Conservation (phyloP, 2,888 invertebrate genomes). For the Deroplatys truncata region DNA sequence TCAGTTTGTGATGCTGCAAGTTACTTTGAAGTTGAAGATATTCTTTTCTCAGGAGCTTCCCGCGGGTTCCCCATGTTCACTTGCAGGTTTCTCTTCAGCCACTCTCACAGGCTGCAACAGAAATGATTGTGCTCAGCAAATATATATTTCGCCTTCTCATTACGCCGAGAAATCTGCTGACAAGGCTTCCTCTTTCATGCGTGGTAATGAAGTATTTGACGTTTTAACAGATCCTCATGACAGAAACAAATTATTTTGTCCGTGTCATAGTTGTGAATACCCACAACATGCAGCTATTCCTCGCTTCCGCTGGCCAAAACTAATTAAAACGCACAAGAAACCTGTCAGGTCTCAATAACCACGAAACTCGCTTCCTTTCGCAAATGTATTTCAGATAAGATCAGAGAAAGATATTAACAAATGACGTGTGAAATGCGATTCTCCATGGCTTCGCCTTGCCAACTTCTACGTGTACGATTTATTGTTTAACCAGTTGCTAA, state of each 20-base stretch:
- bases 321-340: not conserved
- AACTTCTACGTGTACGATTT: not conserved
- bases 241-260: not conserved
- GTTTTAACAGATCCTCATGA: not conserved
- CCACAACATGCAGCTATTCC: no score
- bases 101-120: no score
- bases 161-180: not conserved
- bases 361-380: not conserved
- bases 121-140: not conserved
- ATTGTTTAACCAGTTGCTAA: not conserved
- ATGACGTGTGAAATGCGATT: not conserved
- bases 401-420: not conserved
- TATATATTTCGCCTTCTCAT: not conserved
- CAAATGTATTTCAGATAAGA: not conserved
- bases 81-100: not conserved
- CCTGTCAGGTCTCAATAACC: not conserved
- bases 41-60: not conserved
- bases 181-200: not conserved
- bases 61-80: not conserved
- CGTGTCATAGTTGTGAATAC: not conserved
- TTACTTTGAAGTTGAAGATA: not conserved
- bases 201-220: not conserved
- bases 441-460: not conserved
- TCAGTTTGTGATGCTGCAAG: not conserved
- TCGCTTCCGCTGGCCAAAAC: not conserved